These are phyloP conservation scores for Xylota sylvarum DNA, from an alignment of 2,888 invertebrate genomes.

Conservation along the genomic window DNA sequence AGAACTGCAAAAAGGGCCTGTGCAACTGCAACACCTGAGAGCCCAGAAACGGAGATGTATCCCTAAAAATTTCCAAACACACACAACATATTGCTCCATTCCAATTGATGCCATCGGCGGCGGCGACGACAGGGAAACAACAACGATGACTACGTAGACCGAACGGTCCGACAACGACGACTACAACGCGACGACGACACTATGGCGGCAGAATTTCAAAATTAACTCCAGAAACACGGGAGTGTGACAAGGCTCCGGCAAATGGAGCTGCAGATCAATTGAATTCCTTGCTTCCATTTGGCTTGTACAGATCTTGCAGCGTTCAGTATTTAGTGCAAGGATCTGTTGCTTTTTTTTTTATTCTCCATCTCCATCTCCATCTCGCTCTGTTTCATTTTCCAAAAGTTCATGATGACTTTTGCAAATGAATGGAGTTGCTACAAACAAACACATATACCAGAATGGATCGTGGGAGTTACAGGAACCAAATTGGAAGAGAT, in stretches of 20 bases:
- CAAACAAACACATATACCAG: neutral
- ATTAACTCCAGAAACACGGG: conserved; percentile 71
- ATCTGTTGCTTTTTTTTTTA: conserved; percentile 28
- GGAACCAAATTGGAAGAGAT: conserved; percentile 69
- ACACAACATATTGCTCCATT: conserved; percentile 77
- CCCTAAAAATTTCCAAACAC: conserved; percentile 72
- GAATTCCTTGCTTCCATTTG: conserved; percentile 72
- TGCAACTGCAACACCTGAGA: conserved; percentile 66
- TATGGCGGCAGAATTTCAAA: conserved; percentile 77
- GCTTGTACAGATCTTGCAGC: conserved; percentile 51
- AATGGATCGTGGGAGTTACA: conserved; percentile 69
- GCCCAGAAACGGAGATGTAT: conserved; percentile 72
- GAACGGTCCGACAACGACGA: conserved; percentile 47
- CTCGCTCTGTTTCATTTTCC: neutral
- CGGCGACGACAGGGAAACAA: conserved; percentile 49
- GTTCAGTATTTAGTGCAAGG: conserved; percentile 72
- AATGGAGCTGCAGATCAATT: conserved; percentile 73
- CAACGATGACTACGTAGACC: conserved; percentile 63
- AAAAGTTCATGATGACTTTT: conserved; percentile 20
- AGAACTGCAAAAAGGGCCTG: conserved; percentile 28
- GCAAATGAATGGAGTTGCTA: conserved; percentile 64
- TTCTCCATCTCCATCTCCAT: conserved; percentile 14
- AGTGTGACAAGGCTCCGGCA: conserved; percentile 70
- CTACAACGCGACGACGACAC: conserved; percentile 73
- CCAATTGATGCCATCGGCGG: conserved; percentile 70